These are phyloP conservation scores for Melanogrammus aeglefinus DNA, from an alignment of 2,797 vertebrate species.

Conservation along the genomic window DNA sequence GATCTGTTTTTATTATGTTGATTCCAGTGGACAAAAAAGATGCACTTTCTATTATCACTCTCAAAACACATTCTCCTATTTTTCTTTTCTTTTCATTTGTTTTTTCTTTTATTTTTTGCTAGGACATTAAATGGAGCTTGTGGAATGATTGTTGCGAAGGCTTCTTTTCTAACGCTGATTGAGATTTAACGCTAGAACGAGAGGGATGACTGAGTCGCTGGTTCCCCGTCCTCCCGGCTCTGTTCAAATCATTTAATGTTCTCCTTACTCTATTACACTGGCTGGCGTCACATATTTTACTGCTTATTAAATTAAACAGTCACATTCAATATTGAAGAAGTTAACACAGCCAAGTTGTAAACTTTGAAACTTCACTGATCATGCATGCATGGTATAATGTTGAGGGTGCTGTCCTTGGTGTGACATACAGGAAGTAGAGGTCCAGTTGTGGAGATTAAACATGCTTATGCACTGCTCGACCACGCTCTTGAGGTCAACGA, in stretches of 20 bases:
- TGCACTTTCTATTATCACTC: conserved; percentile 69
- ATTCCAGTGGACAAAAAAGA: conserved; percentile 54
- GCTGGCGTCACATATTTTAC: not conserved
- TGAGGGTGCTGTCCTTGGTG: not conserved
- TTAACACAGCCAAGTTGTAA: not conserved
- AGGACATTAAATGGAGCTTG: conserved; percentile 71
- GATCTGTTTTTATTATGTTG: conserved; percentile 61
- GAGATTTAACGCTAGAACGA: conserved; percentile 8
- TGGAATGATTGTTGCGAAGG: conserved; percentile 52
- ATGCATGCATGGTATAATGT: not conserved
- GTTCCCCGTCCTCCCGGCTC: not conserved
- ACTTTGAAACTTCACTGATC: not conserved
- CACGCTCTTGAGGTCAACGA: not conserved
- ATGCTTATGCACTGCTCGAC: not conserved
- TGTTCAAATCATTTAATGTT: not conserved
- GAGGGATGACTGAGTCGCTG: too few species aligned
- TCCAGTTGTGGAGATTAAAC: not conserved
- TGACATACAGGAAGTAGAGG: not conserved
- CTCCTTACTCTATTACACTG: not conserved
- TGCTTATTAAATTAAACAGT: not conserved
- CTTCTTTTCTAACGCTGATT: conserved; percentile 38
- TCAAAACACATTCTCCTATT: conserved; percentile 55
- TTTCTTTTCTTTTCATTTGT: not conserved
- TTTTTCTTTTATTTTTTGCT: conserved; percentile 37
- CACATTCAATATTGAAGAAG: conserved; percentile 3